phyloP scores from a whole-genome alignment of 2,113 vertebrate genomes.

The Channa argus region DNA sequence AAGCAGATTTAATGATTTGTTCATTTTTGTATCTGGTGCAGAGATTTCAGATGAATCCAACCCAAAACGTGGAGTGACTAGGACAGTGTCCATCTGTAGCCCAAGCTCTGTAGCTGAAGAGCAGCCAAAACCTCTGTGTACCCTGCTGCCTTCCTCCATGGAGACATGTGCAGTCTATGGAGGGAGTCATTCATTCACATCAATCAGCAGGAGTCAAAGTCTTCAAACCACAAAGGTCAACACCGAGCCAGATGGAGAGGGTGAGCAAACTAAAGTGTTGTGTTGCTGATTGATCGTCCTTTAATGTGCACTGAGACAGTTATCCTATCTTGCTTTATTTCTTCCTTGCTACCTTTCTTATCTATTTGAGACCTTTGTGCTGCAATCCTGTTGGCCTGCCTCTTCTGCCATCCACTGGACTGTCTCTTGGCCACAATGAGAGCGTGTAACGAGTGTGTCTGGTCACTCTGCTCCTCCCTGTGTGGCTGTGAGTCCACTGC shows the following conservation, averaged over 20 bases:
- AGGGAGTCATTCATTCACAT: conserved; percentile 38
- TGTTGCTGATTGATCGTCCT: neutral
- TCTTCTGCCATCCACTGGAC: conserved; percentile 83
- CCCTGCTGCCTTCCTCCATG: conserved; percentile 9
- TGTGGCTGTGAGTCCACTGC: conserved; percentile 62
- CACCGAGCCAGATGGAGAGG: conserved; percentile 58
- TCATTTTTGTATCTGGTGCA: neutral
- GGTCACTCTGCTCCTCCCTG: conserved; percentile 68
- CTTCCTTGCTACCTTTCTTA: neutral
- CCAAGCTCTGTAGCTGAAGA: conserved; percentile 11
- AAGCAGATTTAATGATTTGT: neutral
- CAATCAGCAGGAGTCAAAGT: conserved; percentile 47
- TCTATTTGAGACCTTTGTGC: conserved; percentile 76
- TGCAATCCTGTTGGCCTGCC: conserved; percentile 77
- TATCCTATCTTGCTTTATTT: neutral
- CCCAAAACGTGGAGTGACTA: neutral
- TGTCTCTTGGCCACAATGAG: conserved; percentile 68
- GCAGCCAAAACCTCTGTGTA: conserved; percentile 24
- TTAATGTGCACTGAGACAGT: neutral
- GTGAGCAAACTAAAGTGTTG: conserved; percentile 54
- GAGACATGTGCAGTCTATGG: conserved; percentile 19
- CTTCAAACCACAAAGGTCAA: conserved; percentile 46
- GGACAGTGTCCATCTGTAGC: neutral
- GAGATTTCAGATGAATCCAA: conserved; percentile 1
- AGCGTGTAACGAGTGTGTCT: conserved; percentile 60